Conservation (phyloP, 1,140 invertebrate genomes). For the Ooceraea biroi region DNA sequence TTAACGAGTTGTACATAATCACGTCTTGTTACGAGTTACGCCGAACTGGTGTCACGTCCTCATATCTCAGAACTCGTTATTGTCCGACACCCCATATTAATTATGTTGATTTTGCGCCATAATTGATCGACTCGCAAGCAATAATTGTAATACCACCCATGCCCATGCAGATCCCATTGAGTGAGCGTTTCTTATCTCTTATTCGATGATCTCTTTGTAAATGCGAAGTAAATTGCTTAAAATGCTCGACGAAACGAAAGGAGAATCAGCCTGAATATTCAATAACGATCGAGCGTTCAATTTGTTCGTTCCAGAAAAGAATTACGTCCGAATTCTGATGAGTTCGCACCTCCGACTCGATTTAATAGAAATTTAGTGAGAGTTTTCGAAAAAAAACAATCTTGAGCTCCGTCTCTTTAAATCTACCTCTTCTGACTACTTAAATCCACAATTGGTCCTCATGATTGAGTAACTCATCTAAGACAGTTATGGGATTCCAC, state of each 20-base stretch:
- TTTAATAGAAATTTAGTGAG: background rate
- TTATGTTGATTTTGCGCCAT: constrained; percentile 61
- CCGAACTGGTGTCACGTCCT: constrained; percentile 34
- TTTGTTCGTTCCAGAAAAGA: background rate
- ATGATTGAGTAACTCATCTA: constrained; percentile 15
- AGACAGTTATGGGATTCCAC: constrained; percentile 18
- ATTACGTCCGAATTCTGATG: background rate
- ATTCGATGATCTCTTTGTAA: background rate
- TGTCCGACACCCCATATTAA: constrained; percentile 43
- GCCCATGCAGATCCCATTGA: constrained; percentile 33
- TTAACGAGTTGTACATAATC: constrained; percentile 70
- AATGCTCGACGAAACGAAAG: background rate
- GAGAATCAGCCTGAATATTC: background rate
- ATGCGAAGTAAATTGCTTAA: background rate
- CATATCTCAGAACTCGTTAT: constrained; percentile 59
- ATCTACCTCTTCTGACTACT: constrained; percentile 24
- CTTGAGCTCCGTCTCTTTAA: background rate
- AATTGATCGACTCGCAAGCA: constrained; percentile 67
- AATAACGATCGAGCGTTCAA: background rate
- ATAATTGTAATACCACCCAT: constrained; percentile 37
- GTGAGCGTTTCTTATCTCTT: background rate
- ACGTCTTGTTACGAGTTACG: constrained; percentile 50
- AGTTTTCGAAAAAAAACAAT: background rate
- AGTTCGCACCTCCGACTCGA: background rate
- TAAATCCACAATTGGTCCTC: constrained; percentile 22